phyloP scores from a whole-genome alignment of 2,888 invertebrate species.

The Troides aeacus region DNA sequence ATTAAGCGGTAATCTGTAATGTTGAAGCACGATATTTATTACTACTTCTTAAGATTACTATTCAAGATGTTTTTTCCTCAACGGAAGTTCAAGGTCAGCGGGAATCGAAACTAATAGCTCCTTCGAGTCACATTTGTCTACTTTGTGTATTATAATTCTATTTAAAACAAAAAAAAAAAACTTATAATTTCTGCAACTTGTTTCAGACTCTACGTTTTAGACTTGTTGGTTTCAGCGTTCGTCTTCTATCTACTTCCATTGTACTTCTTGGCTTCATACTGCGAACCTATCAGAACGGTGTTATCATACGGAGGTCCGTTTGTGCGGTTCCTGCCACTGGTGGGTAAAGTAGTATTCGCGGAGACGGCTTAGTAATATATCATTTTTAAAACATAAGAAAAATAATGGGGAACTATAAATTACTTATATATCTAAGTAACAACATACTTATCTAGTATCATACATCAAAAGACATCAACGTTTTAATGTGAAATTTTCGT shows the following conservation, averaged over 20 bases:
- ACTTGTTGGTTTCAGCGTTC: constrained; percentile 68
- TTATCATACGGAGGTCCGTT: constrained; percentile 58
- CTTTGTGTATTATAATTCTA: too few relatives aligned
- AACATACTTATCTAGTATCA: too few relatives aligned
- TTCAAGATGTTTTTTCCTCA: too few relatives aligned
- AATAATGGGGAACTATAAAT: not conserved
- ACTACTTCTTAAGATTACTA: too few relatives aligned
- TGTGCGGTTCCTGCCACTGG: constrained; percentile 60
- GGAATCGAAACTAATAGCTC: too few relatives aligned
- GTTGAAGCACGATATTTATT: too few relatives aligned
- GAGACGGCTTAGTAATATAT: constrained; percentile 30
- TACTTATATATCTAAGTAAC: not conserved
- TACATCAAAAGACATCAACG: not conserved
- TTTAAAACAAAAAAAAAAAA: too few relatives aligned
- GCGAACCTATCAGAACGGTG: constrained; percentile 52
- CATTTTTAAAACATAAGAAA: not conserved
- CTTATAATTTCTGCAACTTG: not conserved
- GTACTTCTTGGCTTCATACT: constrained; percentile 60
- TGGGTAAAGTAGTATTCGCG: constrained; percentile 63
- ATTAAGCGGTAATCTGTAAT: too few relatives aligned
- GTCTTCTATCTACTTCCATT: constrained; percentile 69
- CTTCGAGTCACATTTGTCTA: too few relatives aligned
- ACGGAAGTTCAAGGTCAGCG: too few relatives aligned
- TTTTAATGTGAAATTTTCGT: too few relatives aligned
- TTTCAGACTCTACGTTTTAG: constrained; percentile 75